Percentiles rank a stretch among this genome's conserved stretches.
Conservation (phyloP, 2,113 vertebrate genomes). For the Xiphophorus hellerii region DNA sequence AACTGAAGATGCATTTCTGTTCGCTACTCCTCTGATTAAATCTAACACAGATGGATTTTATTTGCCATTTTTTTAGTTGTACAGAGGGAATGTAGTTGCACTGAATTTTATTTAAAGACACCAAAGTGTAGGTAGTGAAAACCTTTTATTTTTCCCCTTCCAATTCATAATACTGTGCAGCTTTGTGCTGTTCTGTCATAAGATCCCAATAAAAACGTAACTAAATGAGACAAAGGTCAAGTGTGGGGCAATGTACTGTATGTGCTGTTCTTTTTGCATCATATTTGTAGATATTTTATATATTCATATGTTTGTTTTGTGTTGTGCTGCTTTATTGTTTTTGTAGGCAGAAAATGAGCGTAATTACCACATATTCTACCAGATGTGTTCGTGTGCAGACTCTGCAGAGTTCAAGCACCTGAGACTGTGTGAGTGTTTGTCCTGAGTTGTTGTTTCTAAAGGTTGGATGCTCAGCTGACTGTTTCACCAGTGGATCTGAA, state of each 20-base stretch:
- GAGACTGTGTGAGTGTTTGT: conserved; percentile 85
- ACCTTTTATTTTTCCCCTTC: not conserved
- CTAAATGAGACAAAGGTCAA: not conserved
- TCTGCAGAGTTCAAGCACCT: conserved; percentile 87
- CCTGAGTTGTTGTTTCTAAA: not conserved
- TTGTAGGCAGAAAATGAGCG: conserved; percentile 93
- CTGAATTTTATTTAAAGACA: not conserved
- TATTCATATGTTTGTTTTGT: not conserved
- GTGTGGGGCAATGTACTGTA: not conserved
- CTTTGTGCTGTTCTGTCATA: not conserved
- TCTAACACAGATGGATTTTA: not conserved
- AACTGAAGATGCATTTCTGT: too few relatives aligned
- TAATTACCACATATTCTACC: conserved; percentile 99
- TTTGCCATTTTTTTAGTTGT: too few relatives aligned
- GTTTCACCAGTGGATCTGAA: not conserved
- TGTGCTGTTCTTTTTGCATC: fast-evolving
- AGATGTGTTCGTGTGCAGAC: conserved; percentile 91
- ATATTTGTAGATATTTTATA: not conserved
- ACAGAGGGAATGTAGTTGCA: not conserved
- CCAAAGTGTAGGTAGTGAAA: not conserved
- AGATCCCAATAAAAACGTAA: not conserved
- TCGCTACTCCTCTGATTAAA: not conserved
- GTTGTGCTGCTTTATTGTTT: conserved; percentile 43
- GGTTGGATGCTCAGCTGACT: conserved; percentile 1
- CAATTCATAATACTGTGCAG: not conserved